Evolutionary conservation across 2,113 vertebrate genomes (phyloP).

Genomic region (Myodes glareolus): DNA sequence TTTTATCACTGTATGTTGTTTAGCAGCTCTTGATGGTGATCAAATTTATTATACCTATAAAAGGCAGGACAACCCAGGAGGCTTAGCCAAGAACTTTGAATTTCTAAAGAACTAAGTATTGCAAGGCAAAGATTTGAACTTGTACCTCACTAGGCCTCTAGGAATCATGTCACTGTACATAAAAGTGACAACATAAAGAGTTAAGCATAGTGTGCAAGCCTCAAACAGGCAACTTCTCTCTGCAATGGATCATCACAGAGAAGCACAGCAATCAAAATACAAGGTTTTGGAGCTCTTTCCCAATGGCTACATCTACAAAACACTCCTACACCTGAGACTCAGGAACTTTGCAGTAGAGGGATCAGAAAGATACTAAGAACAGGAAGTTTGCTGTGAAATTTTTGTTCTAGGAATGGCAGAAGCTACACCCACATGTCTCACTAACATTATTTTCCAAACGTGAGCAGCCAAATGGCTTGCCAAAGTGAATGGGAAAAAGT

Average conservation of each 20-base stretch:
- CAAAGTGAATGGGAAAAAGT: neutral
- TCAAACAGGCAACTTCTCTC: neutral
- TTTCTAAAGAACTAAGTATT: conserved; percentile 81
- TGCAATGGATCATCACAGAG: neutral
- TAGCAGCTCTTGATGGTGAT: conserved; percentile 85
- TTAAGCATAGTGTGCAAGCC: neutral
- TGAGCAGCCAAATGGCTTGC: neutral
- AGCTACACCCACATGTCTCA: too few relatives aligned
- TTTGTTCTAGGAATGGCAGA: too few relatives aligned
- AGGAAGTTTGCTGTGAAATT: neutral
- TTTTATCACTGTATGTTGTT: conserved; percentile 86
- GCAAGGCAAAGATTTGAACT: conserved; percentile 53
- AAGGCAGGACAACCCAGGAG: conserved; percentile 81
- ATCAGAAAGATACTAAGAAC: neutral
- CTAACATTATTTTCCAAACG: neutral
- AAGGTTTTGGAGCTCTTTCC: neutral
- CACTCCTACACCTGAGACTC: neutral
- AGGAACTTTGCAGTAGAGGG: neutral
- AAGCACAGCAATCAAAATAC: neutral
- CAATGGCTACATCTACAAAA: neutral
- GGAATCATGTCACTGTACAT: neutral
- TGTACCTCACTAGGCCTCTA: neutral
- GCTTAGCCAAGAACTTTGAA: conserved; percentile 84
- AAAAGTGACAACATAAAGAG: neutral
- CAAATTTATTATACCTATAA: conserved; percentile 86